These are phyloP conservation scores for Megaleporinus macrocephalus DNA, from an alignment of 2,113 vertebrate species.

Conservation along the genomic window DNA sequence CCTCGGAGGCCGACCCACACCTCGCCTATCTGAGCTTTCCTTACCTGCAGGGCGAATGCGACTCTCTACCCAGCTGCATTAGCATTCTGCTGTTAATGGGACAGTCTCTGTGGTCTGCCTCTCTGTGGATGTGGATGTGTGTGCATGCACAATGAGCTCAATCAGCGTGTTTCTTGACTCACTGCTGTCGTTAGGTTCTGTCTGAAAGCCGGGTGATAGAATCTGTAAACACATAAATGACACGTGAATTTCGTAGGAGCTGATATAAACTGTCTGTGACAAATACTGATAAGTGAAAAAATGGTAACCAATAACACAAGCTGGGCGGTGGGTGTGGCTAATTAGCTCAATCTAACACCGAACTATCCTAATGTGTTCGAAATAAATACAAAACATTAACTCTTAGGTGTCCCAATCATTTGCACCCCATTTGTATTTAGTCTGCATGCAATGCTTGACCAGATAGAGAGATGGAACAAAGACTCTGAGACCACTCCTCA, in stretches of 20 bases:
- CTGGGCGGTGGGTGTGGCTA: no score
- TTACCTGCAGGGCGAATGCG: not conserved
- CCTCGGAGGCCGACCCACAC: not conserved
- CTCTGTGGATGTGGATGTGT: slow-evolving; percentile 1
- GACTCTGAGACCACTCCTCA: no score
- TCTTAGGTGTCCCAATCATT: no score
- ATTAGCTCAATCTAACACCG: no score
- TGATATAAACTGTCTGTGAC: no score
- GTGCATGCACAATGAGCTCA: not conserved
- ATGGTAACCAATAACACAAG: no score
- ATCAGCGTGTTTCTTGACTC: not conserved
- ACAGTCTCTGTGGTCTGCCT: not conserved
- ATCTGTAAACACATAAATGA: not conserved
- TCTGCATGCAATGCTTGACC: no score
- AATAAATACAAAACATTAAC: no score
- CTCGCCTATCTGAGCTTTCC: not conserved
- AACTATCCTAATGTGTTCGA: no score
- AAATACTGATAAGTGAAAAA: no score
- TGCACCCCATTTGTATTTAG: no score
- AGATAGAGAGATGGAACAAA: no score
- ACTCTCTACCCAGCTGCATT: not conserved
- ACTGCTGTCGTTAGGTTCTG: not conserved
- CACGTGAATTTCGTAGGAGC: not conserved
- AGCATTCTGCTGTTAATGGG: slow-evolving; percentile 5
- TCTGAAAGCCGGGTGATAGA: not conserved